A percentile compares a stretch with the other conserved stretches of the same genome.
phyloP scores from a whole-genome alignment of 2,888 invertebrate genomes.

The Rhimphoctona megacephalus region DNA sequence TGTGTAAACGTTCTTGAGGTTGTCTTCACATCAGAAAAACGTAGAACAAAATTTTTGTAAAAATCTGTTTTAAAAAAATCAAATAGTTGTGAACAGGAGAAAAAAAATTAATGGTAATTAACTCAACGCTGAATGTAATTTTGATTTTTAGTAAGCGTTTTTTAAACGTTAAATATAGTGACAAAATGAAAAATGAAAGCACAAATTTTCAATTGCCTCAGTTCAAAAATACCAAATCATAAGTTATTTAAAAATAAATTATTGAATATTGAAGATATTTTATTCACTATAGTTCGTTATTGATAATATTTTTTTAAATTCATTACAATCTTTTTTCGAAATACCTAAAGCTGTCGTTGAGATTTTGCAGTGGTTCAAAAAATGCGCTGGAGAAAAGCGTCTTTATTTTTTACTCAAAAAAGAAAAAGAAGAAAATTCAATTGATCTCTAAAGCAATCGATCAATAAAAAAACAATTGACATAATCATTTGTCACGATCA shows the following conservation, averaged over 20 bases:
- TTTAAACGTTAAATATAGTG: not conserved
- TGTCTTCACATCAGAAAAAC: not conserved
- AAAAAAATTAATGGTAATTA: not conserved
- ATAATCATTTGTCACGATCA: constrained; percentile 32
- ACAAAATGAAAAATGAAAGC: not conserved
- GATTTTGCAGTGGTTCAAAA: not conserved
- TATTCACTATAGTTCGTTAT: not conserved
- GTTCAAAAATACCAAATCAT: not conserved
- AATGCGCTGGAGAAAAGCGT: too few species aligned
- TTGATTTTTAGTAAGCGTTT: not conserved
- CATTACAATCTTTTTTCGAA: not conserved
- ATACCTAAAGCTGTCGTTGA: not conserved
- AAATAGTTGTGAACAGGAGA: not conserved
- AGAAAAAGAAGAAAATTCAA: not conserved
- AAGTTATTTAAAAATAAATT: not conserved
- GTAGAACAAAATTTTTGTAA: not conserved
- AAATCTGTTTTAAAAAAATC: not conserved
- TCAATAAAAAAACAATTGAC: constrained; percentile 60
- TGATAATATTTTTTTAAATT: not conserved
- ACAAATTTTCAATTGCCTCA: not conserved
- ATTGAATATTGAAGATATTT: not conserved
- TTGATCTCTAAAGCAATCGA: not conserved
- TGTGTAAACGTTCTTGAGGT: not conserved
- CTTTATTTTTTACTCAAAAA: not conserved
- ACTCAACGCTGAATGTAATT: not conserved